These are phyloP conservation scores for Callosobruchus maculatus DNA, from an alignment of 2,888 invertebrate genomes.

Conservation along the genomic window DNA sequence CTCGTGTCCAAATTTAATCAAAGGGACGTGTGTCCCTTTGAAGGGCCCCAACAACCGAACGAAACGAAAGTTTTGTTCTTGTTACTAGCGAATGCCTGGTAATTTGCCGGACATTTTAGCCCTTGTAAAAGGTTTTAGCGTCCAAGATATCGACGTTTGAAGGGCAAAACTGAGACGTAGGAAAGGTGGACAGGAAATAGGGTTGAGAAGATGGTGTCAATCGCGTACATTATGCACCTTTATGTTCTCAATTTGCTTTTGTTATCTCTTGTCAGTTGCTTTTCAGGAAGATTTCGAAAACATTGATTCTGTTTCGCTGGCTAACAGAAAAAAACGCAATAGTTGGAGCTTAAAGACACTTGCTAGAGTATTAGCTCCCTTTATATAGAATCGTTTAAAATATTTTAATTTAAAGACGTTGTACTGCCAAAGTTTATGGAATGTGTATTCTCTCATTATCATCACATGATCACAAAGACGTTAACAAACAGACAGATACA, in stretches of 20 bases:
- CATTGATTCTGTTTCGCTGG: too few relatives aligned
- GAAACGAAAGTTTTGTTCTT: not conserved
- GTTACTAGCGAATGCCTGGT: not conserved
- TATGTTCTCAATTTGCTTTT: not conserved
- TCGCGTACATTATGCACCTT: not conserved
- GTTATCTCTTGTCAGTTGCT: too few relatives aligned
- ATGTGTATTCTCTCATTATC: too few relatives aligned
- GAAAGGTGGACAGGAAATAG: not conserved
- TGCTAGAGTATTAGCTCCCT: too few relatives aligned
- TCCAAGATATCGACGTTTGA: not conserved
- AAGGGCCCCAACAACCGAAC: not conserved
- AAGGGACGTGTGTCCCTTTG: not conserved
- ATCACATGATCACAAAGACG: too few relatives aligned
- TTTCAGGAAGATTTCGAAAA: too few relatives aligned
- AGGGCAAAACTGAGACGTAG: not conserved
- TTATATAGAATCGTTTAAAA: too few relatives aligned
- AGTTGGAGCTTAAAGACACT: too few relatives aligned
- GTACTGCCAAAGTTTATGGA: too few relatives aligned
- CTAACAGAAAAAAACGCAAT: too few relatives aligned
- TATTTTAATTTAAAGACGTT: too few relatives aligned
- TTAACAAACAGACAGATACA: too few relatives aligned
- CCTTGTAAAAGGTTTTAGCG: not conserved
- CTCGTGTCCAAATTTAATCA: not conserved
- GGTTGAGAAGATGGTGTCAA: not conserved
- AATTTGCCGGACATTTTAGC: not conserved